Evolutionary conservation across 2,888 invertebrate genomes (phyloP), one percentile per base, ranked within the genome.

Genomic region (Stomorhina lunata): DNA sequence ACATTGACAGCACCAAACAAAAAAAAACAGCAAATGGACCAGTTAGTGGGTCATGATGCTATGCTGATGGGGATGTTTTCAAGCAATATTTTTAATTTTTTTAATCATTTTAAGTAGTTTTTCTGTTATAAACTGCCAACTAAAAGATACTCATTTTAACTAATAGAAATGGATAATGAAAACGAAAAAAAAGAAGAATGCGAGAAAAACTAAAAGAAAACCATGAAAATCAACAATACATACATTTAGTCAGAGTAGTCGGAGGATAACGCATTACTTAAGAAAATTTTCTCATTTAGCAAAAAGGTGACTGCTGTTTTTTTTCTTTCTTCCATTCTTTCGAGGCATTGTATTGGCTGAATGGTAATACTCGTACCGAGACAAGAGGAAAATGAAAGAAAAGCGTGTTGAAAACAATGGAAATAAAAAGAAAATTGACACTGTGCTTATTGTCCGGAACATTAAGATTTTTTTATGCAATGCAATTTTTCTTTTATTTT

Each of bases 71-170:
- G 4, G 2, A 78, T 69, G 68, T 69, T 68, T 73, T 61, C 22
- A 55, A 69, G 81, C 77, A 84, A 84, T 79, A 79, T 84, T 84
- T 84, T 84, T 85, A 85, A 86, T 85, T 85, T 84, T 84, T 85
- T 85, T 85, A 85, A 85, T 85, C 78, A 85, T 84, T 85, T 83
- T 83, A 85, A 86, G 85, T 85, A 85, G 83, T 84, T 71, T 65
- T 48, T 53, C 37, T 10, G 10, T 59, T 77, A 72, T 68, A 68
- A 77, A 77, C 77, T 82, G 57, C 65, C 65, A 68, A 73, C 72
- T 43, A 59, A 76, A 50, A 76, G 59, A 32, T 22, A 57, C 34
- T 37, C 20, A 15, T 34, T 40, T 32, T 50, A 68, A 65, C 48
- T 72, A 53, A 61, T 76, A 40, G 66, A 68, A 45, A 72, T 76